These are phyloP conservation scores for Tyrannus savana DNA, from an alignment of 2,113 vertebrate genomes.

Conservation along the genomic window DNA sequence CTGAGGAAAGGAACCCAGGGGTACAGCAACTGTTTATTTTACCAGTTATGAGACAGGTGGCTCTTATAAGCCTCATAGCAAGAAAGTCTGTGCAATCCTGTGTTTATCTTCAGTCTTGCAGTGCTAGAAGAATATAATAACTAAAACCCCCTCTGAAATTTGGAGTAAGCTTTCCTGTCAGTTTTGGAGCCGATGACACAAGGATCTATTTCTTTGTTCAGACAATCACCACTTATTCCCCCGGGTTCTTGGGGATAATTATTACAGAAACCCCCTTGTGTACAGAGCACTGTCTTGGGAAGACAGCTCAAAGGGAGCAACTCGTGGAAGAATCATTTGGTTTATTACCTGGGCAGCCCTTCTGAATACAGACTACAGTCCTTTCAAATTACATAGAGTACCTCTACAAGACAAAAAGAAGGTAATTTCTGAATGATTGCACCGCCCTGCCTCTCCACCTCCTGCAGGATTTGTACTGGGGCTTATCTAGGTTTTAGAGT, in stretches of 20 bases:
- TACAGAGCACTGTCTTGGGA: not conserved
- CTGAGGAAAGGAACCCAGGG: not conserved
- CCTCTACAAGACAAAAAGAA: not conserved
- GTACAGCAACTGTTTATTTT: not conserved
- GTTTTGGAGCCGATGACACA: not conserved
- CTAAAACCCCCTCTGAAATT: not conserved
- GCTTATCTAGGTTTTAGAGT: not conserved
- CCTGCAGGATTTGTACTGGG: not conserved
- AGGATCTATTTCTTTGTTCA: slow-evolving; percentile 23
- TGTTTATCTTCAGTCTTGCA: not conserved
- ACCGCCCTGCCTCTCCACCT: not conserved
- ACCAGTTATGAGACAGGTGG: not conserved
- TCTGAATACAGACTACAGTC: not conserved
- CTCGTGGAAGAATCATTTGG: not conserved
- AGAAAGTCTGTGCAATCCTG: not conserved
- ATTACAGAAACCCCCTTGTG: slow-evolving; percentile 31
- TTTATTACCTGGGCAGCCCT: not conserved
- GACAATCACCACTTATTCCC: slow-evolving; percentile 39
- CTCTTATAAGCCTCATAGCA: not conserved
- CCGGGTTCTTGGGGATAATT: slow-evolving; percentile 36
- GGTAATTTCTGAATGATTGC: not conserved
- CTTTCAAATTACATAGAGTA: not conserved
- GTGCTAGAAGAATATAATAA: not conserved
- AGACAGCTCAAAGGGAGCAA: not conserved
- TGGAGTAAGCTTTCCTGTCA: not conserved